Conservation (phyloP, 2,797 vertebrate genomes). For the Channallabes apus region DNA sequence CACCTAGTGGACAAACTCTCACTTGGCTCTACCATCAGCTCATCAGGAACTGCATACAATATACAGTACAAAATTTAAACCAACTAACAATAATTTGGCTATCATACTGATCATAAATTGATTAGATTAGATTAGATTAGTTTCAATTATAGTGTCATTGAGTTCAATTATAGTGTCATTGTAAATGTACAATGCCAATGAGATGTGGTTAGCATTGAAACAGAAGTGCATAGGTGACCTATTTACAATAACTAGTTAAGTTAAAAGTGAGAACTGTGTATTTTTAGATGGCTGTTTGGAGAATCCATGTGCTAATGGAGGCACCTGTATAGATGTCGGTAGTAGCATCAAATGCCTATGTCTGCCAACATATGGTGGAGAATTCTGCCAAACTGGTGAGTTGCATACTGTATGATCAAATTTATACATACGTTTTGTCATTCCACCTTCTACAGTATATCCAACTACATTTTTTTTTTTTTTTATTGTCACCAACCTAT, state of each 20-base stretch:
- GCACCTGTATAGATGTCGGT: conserved; percentile 83
- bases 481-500: not conserved
- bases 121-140: too few relatives aligned
- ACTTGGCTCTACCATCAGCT: not conserved
- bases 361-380: conserved; percentile 85
- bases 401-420: not conserved
- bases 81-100: not conserved
- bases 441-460: not conserved
- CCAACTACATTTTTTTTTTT: not conserved
- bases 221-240: too few relatives aligned
- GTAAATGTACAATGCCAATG: too few relatives aligned
- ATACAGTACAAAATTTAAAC: not conserved
- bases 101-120: too few relatives aligned
- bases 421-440: not conserved
- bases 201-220: too few relatives aligned
- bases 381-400: conserved; percentile 83
- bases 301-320: conserved; percentile 88
- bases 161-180: too few relatives aligned
- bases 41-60: not conserved
- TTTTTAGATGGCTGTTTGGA: conserved; percentile 82
- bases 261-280: conserved; percentile 22
- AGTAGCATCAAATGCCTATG: conserved; percentile 76
- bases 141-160: too few relatives aligned
- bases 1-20: conserved; percentile 56
- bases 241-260: not conserved